These are phyloP conservation scores for Rhynchopsitta pachyrhyncha DNA, from an alignment of 2,113 vertebrate genomes.

Conservation along the genomic window DNA sequence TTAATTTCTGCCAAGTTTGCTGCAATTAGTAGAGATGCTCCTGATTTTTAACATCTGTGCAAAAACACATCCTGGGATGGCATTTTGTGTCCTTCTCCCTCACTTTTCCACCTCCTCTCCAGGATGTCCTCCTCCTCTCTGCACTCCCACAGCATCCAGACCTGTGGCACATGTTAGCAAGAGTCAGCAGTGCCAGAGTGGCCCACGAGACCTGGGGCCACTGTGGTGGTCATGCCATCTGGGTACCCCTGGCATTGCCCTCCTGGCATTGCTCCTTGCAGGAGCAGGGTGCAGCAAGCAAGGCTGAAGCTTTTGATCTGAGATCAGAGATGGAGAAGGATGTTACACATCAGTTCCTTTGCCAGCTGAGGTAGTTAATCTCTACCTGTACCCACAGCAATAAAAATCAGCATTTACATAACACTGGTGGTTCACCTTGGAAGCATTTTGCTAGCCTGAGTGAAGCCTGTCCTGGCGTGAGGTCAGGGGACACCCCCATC, in stretches of 20 bases:
- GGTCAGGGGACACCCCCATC: neutral
- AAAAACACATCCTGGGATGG: neutral
- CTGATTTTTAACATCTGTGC: conserved; percentile 9
- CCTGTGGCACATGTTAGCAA: neutral
- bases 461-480: neutral
- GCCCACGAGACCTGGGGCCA: rapidly evolving
- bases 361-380: conserved; percentile 25
- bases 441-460: neutral
- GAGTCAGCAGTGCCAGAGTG: rapidly evolving
- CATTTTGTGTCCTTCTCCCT: neutral
- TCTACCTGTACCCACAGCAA: neutral
- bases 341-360: neutral
- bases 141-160: neutral
- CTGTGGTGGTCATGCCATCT: neutral
- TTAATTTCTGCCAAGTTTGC: conserved; percentile 42
- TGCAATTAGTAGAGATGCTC: conserved; percentile 1
- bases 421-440: neutral
- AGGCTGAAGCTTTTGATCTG: conserved; percentile 4
- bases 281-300: neutral
- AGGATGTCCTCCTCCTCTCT: neutral
- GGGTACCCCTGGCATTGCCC: rapidly evolving
- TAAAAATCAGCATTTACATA: neutral
- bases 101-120: neutral
- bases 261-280: neutral
- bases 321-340: conserved; percentile 15